phyloP scores from a whole-genome alignment of 2,113 vertebrate genomes.

The Pelobates fuscus region DNA sequence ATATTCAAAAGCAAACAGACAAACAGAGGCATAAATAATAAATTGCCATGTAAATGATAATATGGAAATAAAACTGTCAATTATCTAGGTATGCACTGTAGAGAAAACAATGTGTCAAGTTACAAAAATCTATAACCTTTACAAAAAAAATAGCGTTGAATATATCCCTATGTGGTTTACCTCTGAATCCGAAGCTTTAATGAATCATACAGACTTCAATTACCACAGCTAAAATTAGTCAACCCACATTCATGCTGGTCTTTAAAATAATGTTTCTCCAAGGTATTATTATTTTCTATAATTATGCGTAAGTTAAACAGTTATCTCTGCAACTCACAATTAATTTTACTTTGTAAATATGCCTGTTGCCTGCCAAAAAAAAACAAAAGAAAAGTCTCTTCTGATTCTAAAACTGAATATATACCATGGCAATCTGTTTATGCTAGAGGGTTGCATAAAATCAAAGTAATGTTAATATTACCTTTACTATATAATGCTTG shows the following conservation, averaged over 20 bases:
- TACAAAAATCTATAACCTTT: conserved; percentile 9
- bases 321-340: conserved; percentile 27
- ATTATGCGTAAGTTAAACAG: conserved; percentile 37
- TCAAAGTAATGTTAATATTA: too few relatives aligned
- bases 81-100: neutral
- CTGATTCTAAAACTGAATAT: neutral
- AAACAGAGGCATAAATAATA: neutral
- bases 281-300: conserved; percentile 45
- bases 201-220: conserved; percentile 46
- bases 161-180: conserved; percentile 36
- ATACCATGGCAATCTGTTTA: neutral
- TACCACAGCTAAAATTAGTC: conserved; percentile 36
- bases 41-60: neutral
- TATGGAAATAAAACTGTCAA: conserved; percentile 18
- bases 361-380: conserved; percentile 9
- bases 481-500: too few relatives aligned
- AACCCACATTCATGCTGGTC: conserved; percentile 37
- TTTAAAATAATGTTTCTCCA: conserved; percentile 47
- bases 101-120: neutral
- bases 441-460: too few relatives aligned
- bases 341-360: conserved; percentile 27
- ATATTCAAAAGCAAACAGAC: conserved; percentile 3
- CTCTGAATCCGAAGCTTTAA: conserved; percentile 26
- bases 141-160: conserved; percentile 8
- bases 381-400: neutral